Base-by-base conservation (phyloP, 2,888 invertebrate genomes). In the Eupelmus urozonus region DNA sequence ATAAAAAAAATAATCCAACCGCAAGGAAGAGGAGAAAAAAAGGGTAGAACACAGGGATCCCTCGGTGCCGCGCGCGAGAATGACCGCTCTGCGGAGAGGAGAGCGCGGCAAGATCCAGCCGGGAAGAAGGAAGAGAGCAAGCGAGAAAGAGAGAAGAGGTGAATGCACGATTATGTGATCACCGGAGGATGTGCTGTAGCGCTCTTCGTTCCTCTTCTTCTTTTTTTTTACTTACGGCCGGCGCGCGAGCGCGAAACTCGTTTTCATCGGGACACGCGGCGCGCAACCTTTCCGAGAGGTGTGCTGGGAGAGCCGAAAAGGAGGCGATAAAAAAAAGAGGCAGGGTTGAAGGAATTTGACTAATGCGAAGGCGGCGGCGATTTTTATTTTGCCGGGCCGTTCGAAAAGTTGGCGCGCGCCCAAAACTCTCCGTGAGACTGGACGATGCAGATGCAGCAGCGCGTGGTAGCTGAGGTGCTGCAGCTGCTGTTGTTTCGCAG, bases 101-200 rank as follows among this genome's bases (percentile, higher is more conserved):
- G 27, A 63, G 63, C 23, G 27, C 20, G 20, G 27, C 20, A 53
- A 53, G 53, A 53, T 49, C 49, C 2, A 9, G 49, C 2, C 20
- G 34, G 53, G n/a, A n/a, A 55, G 66, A 20, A 20, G 49, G 60
- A 20, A 53, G 29, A 40, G 23, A 49, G 51, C n/a, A 53, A 42
- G 74, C 53, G 42, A 66, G 63, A 65, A 71, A 77, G 76, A 71
- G 73, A 67, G 63, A 63, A 55, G 84, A 84, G 87, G 87, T 87
- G 86, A 87, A 87, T 83, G 87, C 84, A 87, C 87, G 87, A 87
- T 87, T 87, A 87, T 87, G 87, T 86, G 87, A 87, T 87, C 87
- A 87, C 84, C 85, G 83, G 83, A 87, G 86, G 86, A 87, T 86
- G 86, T 84, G 84, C 85, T 83, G 13, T n/a, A n/a, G n/a, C n/a